These are phyloP conservation scores for Helleia helle DNA, from an alignment of 2,888 invertebrate species.

Conservation along the genomic window DNA sequence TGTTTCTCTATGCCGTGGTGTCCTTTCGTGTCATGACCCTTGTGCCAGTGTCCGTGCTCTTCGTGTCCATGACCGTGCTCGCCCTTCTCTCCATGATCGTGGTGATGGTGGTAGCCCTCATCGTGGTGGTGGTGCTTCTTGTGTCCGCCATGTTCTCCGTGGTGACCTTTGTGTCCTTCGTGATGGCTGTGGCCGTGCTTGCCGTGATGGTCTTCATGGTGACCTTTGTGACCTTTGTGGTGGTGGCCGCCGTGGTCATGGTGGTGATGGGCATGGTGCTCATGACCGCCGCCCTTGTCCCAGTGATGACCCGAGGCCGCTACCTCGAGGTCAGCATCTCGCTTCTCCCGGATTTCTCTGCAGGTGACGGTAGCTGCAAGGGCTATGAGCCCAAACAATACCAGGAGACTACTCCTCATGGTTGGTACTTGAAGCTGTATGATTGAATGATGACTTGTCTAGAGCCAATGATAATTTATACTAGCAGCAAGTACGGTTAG, in stretches of 20 bases:
- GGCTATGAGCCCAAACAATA: constrained; percentile 57
- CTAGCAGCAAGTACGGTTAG: constrained; percentile 36
- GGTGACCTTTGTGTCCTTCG: constrained; percentile 74
- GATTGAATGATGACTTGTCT: constrained; percentile 54
- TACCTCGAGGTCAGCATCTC: constrained; percentile 64
- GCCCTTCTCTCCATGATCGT: constrained; percentile 77
- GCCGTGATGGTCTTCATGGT: constrained; percentile 78
- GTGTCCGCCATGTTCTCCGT: constrained; percentile 76
- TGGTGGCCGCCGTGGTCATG: constrained; percentile 77
- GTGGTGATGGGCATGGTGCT: constrained; percentile 76
- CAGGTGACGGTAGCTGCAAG: constrained; percentile 61
- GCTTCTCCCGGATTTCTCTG: constrained; percentile 62
- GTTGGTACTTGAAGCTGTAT: constrained; percentile 40
- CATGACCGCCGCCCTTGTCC: constrained; percentile 75
- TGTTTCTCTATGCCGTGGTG: constrained; percentile 87
- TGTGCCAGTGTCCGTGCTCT: constrained; percentile 80
- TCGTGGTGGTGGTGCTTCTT: constrained; percentile 78
- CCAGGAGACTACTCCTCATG: constrained; percentile 49
- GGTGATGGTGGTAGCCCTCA: constrained; percentile 76
- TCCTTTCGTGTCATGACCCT: constrained; percentile 88
- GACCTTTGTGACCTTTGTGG: constrained; percentile 79
- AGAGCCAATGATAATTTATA: constrained; percentile 56
- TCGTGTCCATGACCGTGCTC: constrained; percentile 73
- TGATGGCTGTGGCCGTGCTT: constrained; percentile 82
- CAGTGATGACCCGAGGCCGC: constrained; percentile 58